Evolutionary conservation across 2,888 invertebrate species (phyloP).

Genomic region (Catonia carolina): DNA sequence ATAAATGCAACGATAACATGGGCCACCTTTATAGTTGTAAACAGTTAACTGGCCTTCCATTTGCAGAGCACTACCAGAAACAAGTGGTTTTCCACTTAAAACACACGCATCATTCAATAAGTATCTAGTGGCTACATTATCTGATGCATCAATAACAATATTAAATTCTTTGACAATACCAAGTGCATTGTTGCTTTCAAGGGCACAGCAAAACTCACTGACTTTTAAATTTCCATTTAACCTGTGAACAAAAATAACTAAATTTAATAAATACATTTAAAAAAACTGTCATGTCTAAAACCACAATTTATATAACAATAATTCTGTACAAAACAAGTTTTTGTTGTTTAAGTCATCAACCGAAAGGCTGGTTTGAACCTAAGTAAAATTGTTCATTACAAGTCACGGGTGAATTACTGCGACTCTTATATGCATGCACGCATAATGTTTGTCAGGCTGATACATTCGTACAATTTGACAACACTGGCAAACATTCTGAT

Average conservation of each 20-base stretch:
- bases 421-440: too few species aligned
- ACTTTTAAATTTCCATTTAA: conserved; percentile 64
- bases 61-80: conserved; percentile 93
- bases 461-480: too few species aligned
- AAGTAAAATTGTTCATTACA: too few species aligned
- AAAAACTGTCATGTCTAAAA: too few species aligned
- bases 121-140: conserved; percentile 94
- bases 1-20: conserved; percentile 94
- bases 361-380: too few species aligned
- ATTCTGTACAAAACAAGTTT: too few species aligned
- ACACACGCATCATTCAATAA: conserved; percentile 92
- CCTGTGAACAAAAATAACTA: conserved; percentile 43
- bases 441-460: too few species aligned
- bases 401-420: too few species aligned
- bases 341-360: too few species aligned
- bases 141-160: conserved; percentile 85
- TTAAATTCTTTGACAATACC: conserved; percentile 64
- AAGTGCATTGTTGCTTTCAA: conserved; percentile 62
- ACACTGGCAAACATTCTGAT: too few species aligned
- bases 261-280: conserved; percentile 22
- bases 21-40: conserved; percentile 69
- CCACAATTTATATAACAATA: too few species aligned
- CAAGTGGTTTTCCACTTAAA: conserved; percentile 68
- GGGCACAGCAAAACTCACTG: conserved; percentile 57
- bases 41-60: conserved; percentile 92